Conservation (phyloP, 2,888 invertebrate genomes). For the Tiliacea aurago region DNA sequence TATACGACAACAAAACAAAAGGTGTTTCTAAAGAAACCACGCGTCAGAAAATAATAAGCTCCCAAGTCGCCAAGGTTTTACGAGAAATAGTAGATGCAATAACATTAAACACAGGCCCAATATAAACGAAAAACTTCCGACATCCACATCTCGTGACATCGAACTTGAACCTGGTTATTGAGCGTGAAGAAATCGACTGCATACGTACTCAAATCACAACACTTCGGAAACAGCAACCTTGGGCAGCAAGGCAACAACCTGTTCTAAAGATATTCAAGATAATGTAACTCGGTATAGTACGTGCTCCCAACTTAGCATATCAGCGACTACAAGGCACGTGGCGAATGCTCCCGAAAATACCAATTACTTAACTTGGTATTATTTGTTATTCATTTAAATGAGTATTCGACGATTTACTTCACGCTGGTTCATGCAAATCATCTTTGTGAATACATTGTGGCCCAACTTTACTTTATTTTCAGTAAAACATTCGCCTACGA, state of each 20-base stretch:
- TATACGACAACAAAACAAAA: conserved; percentile 37
- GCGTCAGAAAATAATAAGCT: conserved; percentile 13
- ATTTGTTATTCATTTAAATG: conserved; percentile 28
- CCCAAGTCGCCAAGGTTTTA: conserved; percentile 4
- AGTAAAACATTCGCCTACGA: conserved; percentile 21
- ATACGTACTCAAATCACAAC: conserved; percentile 47
- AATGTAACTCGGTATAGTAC: conserved; percentile 33
- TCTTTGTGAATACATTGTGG: conserved; percentile 24
- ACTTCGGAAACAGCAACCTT: conserved; percentile 41
- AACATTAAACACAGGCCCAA: not conserved
- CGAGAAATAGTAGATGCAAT: conserved; percentile 17
- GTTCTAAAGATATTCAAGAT: conserved; percentile 37
- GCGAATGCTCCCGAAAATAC: conserved; percentile 41
- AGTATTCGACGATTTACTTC: conserved; percentile 36
- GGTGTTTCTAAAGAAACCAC: conserved; percentile 30
- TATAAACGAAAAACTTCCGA: conserved; percentile 39
- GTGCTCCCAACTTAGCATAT: conserved; percentile 22
- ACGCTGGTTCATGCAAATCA: conserved; percentile 39
- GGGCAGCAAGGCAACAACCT: conserved; percentile 38
- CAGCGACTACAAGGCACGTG: conserved; percentile 18
- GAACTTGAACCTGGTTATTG: conserved; percentile 62
- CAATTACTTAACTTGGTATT: conserved; percentile 30
- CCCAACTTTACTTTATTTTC: conserved; percentile 18
- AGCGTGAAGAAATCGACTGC: conserved; percentile 36
- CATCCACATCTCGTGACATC: conserved; percentile 38